These are phyloP conservation scores for Caenorhabditis plicata DNA, from an alignment of 2,888 invertebrate species.

Conservation along the genomic window DNA sequence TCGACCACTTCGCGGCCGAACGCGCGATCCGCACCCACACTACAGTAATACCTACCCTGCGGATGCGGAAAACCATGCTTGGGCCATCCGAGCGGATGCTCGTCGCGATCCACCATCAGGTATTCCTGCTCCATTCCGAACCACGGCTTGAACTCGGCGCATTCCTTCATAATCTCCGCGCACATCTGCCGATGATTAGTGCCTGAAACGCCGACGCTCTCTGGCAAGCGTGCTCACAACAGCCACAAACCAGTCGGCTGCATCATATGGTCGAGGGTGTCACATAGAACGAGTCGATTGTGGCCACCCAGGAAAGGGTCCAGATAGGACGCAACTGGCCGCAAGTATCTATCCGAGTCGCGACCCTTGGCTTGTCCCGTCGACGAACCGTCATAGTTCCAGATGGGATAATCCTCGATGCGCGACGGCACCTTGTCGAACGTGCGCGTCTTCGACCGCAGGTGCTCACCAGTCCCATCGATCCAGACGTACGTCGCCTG, in stretches of 20 bases:
- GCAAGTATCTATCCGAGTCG: constrained; percentile 67
- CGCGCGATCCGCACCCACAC: constrained; percentile 90
- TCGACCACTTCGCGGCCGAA: constrained; percentile 93
- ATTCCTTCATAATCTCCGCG: constrained; percentile 66
- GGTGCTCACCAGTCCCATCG: constrained; percentile 87
- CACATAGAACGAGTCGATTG: constrained; percentile 56
- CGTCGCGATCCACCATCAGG: constrained; percentile 67
- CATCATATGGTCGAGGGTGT: constrained; percentile 80
- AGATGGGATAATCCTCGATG: constrained; percentile 76
- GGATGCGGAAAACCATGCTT: constrained; percentile 63
- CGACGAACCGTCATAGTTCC: constrained; percentile 93
- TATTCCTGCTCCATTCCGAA: constrained; percentile 71
- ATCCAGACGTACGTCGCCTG: constrained; percentile 89
- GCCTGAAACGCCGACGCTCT: constrained; percentile 15
- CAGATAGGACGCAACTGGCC: constrained; percentile 50
- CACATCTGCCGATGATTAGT: constrained; percentile 68
- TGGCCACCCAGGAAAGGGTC: constrained; percentile 60
- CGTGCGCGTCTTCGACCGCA: constrained; percentile 85
- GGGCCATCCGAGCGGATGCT: constrained; percentile 64
- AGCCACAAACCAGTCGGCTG: constrained; percentile 76
- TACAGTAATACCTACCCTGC: constrained; percentile 80
- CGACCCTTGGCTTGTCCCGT: constrained; percentile 74
- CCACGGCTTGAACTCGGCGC: constrained; percentile 67
- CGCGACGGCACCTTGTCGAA: constrained; percentile 78
- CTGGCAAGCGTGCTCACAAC: neutral